Evolutionary conservation across 2,888 invertebrate genomes (phyloP).

Genomic region (Cactoblastis cactorum): DNA sequence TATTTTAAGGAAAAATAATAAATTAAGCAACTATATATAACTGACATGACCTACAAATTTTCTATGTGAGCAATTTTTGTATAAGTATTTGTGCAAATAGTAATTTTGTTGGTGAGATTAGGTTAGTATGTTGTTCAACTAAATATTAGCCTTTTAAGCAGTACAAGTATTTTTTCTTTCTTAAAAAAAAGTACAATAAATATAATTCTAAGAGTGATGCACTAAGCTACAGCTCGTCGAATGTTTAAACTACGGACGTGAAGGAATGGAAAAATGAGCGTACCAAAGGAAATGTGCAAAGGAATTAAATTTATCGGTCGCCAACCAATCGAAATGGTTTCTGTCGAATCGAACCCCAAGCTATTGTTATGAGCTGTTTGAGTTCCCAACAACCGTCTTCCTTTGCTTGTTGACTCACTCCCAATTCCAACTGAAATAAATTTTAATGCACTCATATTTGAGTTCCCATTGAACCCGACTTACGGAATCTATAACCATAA

Average conservation of each 20-base stretch:
- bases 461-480: conserved; percentile 1
- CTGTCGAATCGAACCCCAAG: neutral
- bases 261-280: neutral
- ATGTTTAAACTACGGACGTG: neutral
- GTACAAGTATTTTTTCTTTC: too few species aligned
- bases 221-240: too few species aligned
- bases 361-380: conserved; percentile 11
- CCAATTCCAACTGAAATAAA: conserved; percentile 16
- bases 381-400: conserved; percentile 1
- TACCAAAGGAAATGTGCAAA: conserved; percentile 1
- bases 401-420: conserved; percentile 16
- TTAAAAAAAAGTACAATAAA: too few species aligned
- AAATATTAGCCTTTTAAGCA: too few species aligned
- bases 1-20: too few species aligned
- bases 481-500: conserved; percentile 3
- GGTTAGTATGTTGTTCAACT: too few species aligned
- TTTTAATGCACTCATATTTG: conserved; percentile 19
- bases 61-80: too few species aligned
- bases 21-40: too few species aligned
- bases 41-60: too few species aligned
- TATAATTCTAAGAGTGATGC: too few species aligned
- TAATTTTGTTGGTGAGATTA: too few species aligned
- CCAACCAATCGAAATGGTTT: conserved; percentile 13
- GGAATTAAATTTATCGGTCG: conserved; percentile 3
- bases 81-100: too few species aligned